These are phyloP conservation scores for Ovibos moschatus DNA, from an alignment of 2,113 vertebrate genomes.

Conservation along the genomic window DNA sequence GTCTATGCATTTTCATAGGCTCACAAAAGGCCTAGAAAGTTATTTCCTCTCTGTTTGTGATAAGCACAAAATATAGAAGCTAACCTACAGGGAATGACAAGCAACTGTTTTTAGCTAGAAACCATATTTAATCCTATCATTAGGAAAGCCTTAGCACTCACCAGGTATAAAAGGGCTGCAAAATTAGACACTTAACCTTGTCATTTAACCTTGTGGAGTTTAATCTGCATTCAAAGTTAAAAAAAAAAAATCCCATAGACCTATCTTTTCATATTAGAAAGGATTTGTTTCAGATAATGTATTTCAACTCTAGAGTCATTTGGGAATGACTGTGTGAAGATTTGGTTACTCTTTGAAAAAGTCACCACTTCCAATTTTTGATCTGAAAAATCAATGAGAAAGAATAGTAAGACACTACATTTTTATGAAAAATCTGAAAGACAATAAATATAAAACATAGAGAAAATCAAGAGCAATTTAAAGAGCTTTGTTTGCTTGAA, in stretches of 20 bases:
- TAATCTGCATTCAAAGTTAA: constrained; percentile 64
- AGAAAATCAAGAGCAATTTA: background rate
- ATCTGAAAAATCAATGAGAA: constrained; percentile 9
- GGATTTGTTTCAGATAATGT: constrained; percentile 32
- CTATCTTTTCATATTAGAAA: background rate
- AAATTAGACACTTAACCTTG: constrained; percentile 79
- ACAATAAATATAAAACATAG: background rate
- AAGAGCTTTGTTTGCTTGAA: background rate
- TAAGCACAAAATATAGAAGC: constrained; percentile 77
- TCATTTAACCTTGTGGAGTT: constrained; percentile 75
- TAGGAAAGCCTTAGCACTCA: constrained; percentile 69
- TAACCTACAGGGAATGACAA: constrained; percentile 71
- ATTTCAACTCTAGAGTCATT: background rate
- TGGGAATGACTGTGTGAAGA: background rate
- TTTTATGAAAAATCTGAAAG: background rate
- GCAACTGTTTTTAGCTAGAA: constrained; percentile 78
- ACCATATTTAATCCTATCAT: constrained; percentile 82
- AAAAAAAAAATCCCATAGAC: constrained; percentile 39
- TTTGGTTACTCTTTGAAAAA: constrained; percentile 14
- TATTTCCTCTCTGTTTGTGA: constrained; percentile 82
- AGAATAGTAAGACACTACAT: background rate
- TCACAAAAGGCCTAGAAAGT: constrained; percentile 81
- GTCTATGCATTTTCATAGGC: constrained; percentile 79
- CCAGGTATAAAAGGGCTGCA: constrained; percentile 70
- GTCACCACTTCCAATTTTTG: background rate